These are phyloP conservation scores for Vanessa cardui DNA, from an alignment of 2,888 invertebrate species.

Conservation along the genomic window DNA sequence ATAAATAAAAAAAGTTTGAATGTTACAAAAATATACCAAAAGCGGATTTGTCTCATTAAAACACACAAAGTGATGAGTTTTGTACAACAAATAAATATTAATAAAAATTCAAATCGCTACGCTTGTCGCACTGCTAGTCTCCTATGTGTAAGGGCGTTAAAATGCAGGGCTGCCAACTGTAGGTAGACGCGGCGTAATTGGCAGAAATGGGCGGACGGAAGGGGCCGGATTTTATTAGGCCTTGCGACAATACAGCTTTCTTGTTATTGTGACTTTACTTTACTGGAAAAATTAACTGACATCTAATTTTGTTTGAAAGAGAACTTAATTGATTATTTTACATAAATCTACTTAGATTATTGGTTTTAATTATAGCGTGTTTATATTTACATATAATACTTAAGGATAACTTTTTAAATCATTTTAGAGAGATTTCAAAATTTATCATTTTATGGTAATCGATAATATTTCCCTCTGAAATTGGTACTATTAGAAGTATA, in stretches of 20 bases:
- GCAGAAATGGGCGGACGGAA: conserved; percentile 51
- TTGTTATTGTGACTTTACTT: conserved; percentile 33
- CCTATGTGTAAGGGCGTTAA: conserved; percentile 43
- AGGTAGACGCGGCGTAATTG: conserved; percentile 51
- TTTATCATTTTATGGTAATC: no score
- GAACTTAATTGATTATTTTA: neutral
- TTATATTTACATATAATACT: neutral
- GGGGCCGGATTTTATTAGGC: conserved; percentile 41
- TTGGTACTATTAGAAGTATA: no score
- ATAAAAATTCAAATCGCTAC: conserved; percentile 37
- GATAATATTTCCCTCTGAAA: no score
- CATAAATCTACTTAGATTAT: neutral
- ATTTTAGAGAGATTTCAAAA: no score
- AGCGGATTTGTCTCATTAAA: no score
- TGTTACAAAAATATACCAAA: no score
- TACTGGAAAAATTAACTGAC: conserved; percentile 15
- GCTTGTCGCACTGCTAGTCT: conserved; percentile 46
- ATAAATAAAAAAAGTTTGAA: no score
- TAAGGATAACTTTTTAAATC: no score
- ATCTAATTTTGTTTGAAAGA: conserved; percentile 10
- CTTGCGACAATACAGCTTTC: conserved; percentile 37
- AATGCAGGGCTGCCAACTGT: conserved; percentile 67
- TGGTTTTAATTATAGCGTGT: no score
- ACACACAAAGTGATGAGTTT: neutral
- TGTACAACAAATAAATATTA: neutral